Percentiles rank a stretch among this genome's conserved stretches.
Evolutionary conservation across 2,888 invertebrate genomes (phyloP).

Genomic region (Auanema sp.): DNA sequence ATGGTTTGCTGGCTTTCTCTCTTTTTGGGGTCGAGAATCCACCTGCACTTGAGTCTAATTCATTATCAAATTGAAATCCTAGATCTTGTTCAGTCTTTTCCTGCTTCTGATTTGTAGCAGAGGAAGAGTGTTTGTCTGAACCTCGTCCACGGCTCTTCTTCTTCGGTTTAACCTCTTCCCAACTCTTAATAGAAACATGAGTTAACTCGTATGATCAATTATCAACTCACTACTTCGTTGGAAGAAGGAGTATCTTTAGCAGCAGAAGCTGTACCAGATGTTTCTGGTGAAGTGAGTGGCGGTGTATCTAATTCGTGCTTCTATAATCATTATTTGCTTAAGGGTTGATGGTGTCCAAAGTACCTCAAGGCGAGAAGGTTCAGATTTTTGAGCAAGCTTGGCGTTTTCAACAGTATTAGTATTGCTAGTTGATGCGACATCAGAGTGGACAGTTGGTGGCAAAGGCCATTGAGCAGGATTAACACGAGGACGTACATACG

Average conservation of each 20-base stretch:
- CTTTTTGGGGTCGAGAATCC: constrained; percentile 27
- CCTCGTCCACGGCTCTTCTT: constrained; percentile 40
- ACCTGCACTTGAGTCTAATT: constrained; percentile 70
- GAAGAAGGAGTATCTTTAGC: background rate
- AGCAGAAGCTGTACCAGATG: constrained; percentile 6
- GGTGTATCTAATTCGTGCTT: background rate
- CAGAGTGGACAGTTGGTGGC: constrained; percentile 51
- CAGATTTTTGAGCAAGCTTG: too few species aligned
- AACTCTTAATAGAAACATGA: constrained; percentile 19
- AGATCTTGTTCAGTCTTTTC: constrained; percentile 64
- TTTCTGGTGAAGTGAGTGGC: background rate
- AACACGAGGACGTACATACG: constrained; percentile 67
- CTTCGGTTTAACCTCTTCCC: constrained; percentile 48
- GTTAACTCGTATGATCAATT: background rate
- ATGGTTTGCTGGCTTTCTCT: constrained; percentile 24
- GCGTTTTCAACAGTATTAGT: too few species aligned
- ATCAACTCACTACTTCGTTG: background rate
- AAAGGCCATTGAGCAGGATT: constrained; percentile 84
- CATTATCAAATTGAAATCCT: constrained; percentile 96
- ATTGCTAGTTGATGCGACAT: constrained; percentile 23
- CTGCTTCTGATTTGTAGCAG: constrained; percentile 5
- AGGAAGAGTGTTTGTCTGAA: too few species aligned
- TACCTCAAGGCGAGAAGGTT: too few species aligned
- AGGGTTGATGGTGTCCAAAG: too few species aligned
- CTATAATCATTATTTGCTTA: too few species aligned